These are phyloP conservation scores for Hydrolagus colliei DNA, from an alignment of 2,797 vertebrate genomes.

Conservation along the genomic window DNA sequence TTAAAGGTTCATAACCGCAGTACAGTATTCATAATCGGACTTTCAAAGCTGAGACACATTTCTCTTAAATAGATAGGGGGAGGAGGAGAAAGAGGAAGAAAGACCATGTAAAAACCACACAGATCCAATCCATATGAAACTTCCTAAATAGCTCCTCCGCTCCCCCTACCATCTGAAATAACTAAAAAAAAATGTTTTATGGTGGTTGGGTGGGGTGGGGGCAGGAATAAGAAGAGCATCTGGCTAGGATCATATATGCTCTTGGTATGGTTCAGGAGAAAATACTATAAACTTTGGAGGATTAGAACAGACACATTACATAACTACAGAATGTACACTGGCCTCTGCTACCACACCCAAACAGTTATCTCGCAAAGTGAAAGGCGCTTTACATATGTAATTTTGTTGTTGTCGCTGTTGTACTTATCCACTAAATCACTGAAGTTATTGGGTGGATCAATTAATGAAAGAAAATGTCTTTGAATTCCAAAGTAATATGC, in stretches of 20 bases:
- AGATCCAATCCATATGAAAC: constrained; percentile 6
- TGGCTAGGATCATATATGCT: constrained; percentile 13
- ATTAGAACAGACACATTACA: background rate
- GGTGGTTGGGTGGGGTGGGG: background rate
- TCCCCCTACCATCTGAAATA: background rate
- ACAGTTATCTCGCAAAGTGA: too few species aligned
- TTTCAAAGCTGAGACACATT: background rate
- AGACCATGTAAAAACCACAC: background rate
- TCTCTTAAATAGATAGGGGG: background rate
- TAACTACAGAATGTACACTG: background rate
- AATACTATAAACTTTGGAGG: background rate
- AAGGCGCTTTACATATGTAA: too few species aligned
- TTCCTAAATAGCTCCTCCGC: constrained; percentile 1
- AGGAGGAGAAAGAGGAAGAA: background rate
- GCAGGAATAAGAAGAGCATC: background rate
- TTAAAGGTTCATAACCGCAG: background rate
- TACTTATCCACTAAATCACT: too few species aligned
- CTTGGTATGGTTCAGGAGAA: background rate
- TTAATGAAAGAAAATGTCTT: too few species aligned
- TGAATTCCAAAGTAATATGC: too few species aligned
- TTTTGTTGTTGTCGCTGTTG: too few species aligned
- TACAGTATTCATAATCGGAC: background rate
- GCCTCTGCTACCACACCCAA: too few species aligned
- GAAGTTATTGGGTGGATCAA: too few species aligned
- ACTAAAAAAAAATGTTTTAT: background rate